Percentiles rank a stretch among this genome's conserved stretches.
These are phyloP conservation scores for Oreotrochilus melanogaster DNA, from an alignment of 2,113 vertebrate species.

Conservation along the genomic window DNA sequence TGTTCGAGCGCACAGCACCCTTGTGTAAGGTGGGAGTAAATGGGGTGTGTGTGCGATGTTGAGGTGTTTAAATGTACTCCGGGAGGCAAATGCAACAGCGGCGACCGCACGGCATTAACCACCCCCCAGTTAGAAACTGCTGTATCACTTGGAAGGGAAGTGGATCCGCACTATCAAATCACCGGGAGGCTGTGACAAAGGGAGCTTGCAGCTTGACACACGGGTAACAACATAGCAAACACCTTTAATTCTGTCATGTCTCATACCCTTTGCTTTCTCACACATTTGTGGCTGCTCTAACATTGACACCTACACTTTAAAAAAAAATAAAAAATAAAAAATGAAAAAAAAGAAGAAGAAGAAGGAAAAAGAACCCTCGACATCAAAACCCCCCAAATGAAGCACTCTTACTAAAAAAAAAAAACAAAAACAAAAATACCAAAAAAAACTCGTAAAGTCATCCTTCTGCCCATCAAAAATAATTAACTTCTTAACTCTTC, in stretches of 20 bases:
- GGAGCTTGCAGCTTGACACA: slow-evolving; percentile 82
- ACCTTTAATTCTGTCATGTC: slow-evolving; percentile 92
- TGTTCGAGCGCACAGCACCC: slow-evolving; percentile 58
- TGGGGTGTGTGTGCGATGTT: neutral
- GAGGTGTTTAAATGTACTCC: slow-evolving; percentile 34
- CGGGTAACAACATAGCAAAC: slow-evolving; percentile 86
- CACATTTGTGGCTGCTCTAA: slow-evolving; percentile 79
- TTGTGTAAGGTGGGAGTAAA: slow-evolving; percentile 15
- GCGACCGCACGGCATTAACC: slow-evolving; percentile 15
- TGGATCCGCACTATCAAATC: slow-evolving; percentile 83
- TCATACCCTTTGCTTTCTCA: slow-evolving; percentile 88
- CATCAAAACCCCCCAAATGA: slow-evolving; percentile 64
- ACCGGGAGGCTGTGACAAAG: slow-evolving; percentile 84
- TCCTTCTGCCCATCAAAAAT: slow-evolving; percentile 65
- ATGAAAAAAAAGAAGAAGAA: neutral
- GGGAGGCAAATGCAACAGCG: neutral
- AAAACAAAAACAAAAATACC: neutral
- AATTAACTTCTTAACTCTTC: slow-evolving; percentile 53
- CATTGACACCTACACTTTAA: slow-evolving; percentile 77
- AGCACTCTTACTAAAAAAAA: slow-evolving; percentile 58
- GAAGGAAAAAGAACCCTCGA: slow-evolving; percentile 26
- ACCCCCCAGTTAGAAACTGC: slow-evolving; percentile 75
- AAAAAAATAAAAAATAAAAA: neutral
- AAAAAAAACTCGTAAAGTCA: slow-evolving; percentile 78
- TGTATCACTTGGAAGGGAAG: slow-evolving; percentile 80